Conservation (phyloP, 2,113 vertebrate species). For the Epinephelus lanceolatus region DNA sequence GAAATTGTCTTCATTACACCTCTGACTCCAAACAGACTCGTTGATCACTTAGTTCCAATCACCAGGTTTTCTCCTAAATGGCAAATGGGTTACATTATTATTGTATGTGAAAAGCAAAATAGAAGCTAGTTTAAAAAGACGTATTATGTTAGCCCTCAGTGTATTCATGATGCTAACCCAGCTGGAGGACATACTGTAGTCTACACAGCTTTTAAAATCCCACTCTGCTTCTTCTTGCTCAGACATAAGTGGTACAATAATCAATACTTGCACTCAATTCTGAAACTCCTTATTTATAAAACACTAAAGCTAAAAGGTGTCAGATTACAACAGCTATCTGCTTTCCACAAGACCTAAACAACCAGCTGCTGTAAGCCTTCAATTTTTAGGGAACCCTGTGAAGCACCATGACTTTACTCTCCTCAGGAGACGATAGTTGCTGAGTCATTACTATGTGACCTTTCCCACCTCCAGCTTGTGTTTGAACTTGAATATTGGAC, state of each 20-base stretch:
- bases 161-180: not conserved
- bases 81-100: not conserved
- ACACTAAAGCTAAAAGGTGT: conserved; percentile 24
- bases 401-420: not conserved
- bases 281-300: conserved; percentile 50
- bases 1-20: not conserved
- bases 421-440: conserved; percentile 31
- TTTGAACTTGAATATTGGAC: conserved; percentile 18
- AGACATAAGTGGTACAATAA: conserved; percentile 33
- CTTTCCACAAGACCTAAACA: not conserved
- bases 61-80: not conserved
- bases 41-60: not conserved
- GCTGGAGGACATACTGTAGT: conserved; percentile 8
- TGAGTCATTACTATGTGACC: conserved; percentile 72
- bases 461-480: conserved; percentile 30
- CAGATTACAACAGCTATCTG: conserved; percentile 13
- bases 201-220: not conserved
- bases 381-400: not conserved
- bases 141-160: not conserved
- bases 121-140: not conserved
- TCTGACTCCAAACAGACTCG: no score
- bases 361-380: not conserved
- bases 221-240: conserved; percentile 3
- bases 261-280: conserved; percentile 59
- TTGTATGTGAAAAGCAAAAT: not conserved